Evolutionary conservation across 1,140 invertebrate genomes (phyloP), one percentile per base, ranked within the genome.

Genomic region (Homalodisca vitripennis): DNA sequence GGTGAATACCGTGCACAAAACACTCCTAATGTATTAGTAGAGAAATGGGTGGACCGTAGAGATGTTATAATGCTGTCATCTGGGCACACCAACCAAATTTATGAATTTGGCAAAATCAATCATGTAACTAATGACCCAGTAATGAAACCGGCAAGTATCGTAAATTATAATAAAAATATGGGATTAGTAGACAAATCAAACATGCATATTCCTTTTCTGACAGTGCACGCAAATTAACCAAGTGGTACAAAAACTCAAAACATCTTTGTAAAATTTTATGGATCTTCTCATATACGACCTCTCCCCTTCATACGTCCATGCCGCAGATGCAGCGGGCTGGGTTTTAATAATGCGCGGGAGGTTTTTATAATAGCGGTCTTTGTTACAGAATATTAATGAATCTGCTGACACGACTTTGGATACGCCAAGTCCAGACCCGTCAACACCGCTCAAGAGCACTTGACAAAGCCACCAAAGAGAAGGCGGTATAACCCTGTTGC

Each of bases 221-320:
- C 29, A 74, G 72, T 48, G 71, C 76, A 63, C 71, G 76, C 34
- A 79, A 78, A 75, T 69, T 73, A 17, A 55, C 73, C n/a, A 79
- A 79, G 70, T 79, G 79, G 78, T 75, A 79, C 72, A 78, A 79
- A 72, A 80, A 79, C n/a, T n/a, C n/a, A n/a, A n/a, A n/a, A n/a
- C n/a, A n/a, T n/a, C n/a, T n/a, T n/a, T n/a, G n/a, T n/a, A n/a
- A n/a, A n/a, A n/a, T n/a, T n/a, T n/a, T n/a, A n/a, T n/a, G n/a
- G n/a, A n/a, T n/a, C n/a, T n/a, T n/a, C n/a, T n/a, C n/a, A n/a
- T n/a, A n/a, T n/a, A n/a, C n/a, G n/a, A n/a, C n/a, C n/a, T n/a
- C n/a, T n/a, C n/a, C n/a, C n/a, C n/a, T n/a, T n/a, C n/a, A n/a
- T n/a, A n/a, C n/a, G n/a, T n/a, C n/a, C n/a, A n/a, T n/a, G n/a